A percentile compares a stretch with the other conserved stretches of the same genome.
Evolutionary conservation across 2,888 invertebrate species (phyloP).

Genomic region (Drosophila fulvimacula): DNA sequence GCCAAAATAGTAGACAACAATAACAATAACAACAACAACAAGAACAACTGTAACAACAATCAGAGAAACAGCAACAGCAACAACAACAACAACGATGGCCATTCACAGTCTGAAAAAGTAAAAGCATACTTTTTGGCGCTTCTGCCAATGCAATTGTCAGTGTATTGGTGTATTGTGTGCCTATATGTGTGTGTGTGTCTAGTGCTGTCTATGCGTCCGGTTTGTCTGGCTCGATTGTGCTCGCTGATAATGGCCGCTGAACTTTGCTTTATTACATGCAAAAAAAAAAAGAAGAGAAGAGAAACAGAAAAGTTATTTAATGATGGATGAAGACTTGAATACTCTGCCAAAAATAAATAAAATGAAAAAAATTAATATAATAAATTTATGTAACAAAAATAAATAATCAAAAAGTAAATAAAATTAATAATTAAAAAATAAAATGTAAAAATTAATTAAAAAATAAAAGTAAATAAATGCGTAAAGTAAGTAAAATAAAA

Average conservation of each 20-base stretch:
- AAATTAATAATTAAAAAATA: too few species aligned
- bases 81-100: conserved; percentile 21
- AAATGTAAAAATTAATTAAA: neutral
- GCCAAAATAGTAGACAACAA: conserved; percentile 50
- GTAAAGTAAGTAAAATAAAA: neutral
- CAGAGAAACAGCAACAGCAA: conserved; percentile 7
- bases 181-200: conserved; percentile 23
- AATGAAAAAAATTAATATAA: neutral
- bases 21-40: conserved; percentile 2
- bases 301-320: neutral
- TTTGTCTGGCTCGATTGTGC: conserved; percentile 59
- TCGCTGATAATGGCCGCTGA: conserved; percentile 71
- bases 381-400: neutral
- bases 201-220: conserved; percentile 52
- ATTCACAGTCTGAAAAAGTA: conserved; percentile 56
- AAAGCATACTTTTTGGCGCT: conserved; percentile 65
- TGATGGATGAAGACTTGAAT: neutral
- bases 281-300: conserved; percentile 27
- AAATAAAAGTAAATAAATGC: neutral
- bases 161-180: conserved; percentile 10
- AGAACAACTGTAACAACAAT: conserved; percentile 19
- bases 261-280: conserved; percentile 69
- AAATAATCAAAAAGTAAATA: neutral
- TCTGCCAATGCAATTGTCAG: conserved; percentile 37
- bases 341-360: conserved; percentile 2